Conservation (phyloP, 2,113 vertebrate genomes). For the Vidua chalybeata region DNA sequence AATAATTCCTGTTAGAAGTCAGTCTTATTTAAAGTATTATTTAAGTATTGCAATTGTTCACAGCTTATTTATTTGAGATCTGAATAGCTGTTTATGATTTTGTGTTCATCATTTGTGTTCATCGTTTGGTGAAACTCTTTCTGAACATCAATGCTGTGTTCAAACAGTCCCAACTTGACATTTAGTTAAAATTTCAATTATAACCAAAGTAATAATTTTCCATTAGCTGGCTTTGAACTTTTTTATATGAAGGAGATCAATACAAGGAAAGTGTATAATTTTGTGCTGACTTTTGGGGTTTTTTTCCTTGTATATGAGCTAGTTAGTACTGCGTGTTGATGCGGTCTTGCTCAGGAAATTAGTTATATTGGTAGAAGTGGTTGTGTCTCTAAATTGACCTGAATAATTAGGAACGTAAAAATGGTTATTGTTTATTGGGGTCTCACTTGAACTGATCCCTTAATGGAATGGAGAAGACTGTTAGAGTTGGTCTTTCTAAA, state of each 20-base stretch:
- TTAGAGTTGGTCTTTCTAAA: background rate
- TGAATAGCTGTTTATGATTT: background rate
- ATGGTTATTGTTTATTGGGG: background rate
- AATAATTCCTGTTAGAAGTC: background rate
- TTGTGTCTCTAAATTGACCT: background rate
- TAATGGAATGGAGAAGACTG: background rate
- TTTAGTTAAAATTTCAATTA: background rate
- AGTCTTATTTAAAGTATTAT: background rate
- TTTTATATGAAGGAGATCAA: background rate
- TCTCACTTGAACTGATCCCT: background rate
- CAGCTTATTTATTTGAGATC: background rate
- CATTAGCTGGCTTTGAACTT: background rate
- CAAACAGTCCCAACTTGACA: background rate
- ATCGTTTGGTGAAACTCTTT: background rate
- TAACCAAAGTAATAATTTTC: background rate
- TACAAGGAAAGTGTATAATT: background rate
- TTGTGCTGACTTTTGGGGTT: background rate
- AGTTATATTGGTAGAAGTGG: background rate
- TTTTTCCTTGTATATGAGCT: background rate
- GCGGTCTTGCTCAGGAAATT: background rate
- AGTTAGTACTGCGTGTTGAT: background rate
- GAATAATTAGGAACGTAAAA: background rate
- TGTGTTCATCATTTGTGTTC: background rate
- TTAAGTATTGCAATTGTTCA: background rate
- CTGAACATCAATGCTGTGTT: background rate